Percentiles rank a stretch among this genome's conserved stretches.
These are phyloP conservation scores for Bruchidius siliquastri DNA, from an alignment of 2,888 invertebrate genomes.

Conservation along the genomic window DNA sequence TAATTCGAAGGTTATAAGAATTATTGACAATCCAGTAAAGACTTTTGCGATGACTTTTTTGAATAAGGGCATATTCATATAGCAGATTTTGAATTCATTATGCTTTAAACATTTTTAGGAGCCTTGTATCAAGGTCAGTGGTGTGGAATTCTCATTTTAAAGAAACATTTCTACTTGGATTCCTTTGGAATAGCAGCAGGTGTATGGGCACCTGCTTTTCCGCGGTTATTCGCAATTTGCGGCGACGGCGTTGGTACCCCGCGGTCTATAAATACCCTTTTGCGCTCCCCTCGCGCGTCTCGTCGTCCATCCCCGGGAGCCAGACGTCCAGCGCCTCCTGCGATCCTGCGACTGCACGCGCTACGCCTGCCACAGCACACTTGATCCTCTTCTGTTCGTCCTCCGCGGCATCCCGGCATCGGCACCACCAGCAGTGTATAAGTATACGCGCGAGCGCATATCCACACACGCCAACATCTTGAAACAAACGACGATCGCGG, in stretches of 20 bases:
- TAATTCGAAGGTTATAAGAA: too few relatives aligned
- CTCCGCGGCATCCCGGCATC: neutral
- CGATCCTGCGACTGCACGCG: slow-evolving; percentile 1
- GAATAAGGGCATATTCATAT: too few relatives aligned
- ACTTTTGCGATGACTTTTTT: too few relatives aligned
- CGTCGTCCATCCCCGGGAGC: neutral
- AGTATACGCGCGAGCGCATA: neutral
- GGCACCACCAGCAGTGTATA: neutral
- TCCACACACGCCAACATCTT: neutral
- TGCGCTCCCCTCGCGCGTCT: neutral
- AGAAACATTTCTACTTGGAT: neutral
- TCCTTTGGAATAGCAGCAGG: neutral
- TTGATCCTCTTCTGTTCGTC: neutral
- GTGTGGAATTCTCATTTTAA: too few relatives aligned
- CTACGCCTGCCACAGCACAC: slow-evolving; percentile 1
- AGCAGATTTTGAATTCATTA: too few relatives aligned
- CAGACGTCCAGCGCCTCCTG: neutral
- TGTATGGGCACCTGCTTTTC: neutral
- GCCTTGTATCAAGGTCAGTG: too few relatives aligned
- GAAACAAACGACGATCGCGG: neutral
- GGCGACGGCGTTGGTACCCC: neutral
- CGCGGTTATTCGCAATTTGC: neutral
- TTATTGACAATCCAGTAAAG: too few relatives aligned
- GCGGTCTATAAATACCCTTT: slow-evolving; percentile 1
- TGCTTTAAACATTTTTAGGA: too few relatives aligned